A percentile compares a stretch with the other conserved stretches of the same genome.
Conservation (phyloP, 2,113 vertebrate species). For the Rhipidura dahli region DNA sequence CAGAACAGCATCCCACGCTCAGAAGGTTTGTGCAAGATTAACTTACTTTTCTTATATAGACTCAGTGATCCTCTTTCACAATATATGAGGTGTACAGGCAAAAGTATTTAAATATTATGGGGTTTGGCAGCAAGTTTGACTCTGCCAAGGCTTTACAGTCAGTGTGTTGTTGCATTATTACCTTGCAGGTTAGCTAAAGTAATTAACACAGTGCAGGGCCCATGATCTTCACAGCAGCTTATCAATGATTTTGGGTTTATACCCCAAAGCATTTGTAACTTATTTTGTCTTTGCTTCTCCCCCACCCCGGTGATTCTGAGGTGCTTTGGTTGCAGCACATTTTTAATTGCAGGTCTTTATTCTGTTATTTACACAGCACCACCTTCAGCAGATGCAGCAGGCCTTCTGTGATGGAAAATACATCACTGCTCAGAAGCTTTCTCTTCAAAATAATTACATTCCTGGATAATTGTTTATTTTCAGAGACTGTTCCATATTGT, state of each 20-base stretch:
- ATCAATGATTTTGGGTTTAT: neutral
- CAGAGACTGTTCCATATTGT: slow-evolving; percentile 14
- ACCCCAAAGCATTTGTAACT: neutral
- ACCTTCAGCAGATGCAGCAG: neutral
- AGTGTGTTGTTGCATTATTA: neutral
- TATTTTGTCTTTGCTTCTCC: neutral
- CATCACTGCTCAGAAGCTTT: neutral
- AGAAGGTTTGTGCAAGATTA: neutral
- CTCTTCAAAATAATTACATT: slow-evolving; percentile 34
- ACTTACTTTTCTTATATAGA: neutral
- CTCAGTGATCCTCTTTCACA: neutral
- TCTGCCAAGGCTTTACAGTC: neutral
- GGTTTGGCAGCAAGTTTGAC: neutral
- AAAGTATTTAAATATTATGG: neutral
- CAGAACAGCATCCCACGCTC: rapidly evolving
- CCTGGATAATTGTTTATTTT: slow-evolving; percentile 54
- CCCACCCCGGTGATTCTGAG: neutral
- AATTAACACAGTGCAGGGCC: neutral
- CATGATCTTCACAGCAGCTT: neutral
- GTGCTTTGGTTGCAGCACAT: neutral
- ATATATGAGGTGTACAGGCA: neutral
- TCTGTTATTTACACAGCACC: neutral
- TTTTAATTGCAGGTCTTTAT: neutral
- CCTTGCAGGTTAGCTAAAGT: neutral
- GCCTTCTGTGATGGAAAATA: neutral